Base-by-base conservation (phyloP, 1,140 invertebrate species). In the Papilio aristodemus region DNA sequence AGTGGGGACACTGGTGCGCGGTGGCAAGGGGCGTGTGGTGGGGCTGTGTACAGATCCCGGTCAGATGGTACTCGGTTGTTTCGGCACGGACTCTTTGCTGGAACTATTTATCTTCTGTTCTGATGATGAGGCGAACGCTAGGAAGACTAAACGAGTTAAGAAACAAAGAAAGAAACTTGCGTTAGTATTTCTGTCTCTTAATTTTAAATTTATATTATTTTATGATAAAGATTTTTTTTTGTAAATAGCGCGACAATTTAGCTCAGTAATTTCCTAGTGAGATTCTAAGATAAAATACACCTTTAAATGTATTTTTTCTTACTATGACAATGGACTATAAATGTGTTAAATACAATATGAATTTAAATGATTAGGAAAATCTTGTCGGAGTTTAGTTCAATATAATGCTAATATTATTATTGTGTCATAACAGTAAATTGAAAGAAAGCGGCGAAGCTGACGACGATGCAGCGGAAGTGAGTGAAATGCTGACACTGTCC, bases 71-170 rank as follows among this genome's bases (percentile, higher is more conserved):
- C 78, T 99, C 0, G 94, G 94, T 8, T 98, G 97, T 90, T 95
- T 98, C 87, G 97, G 97, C 4, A 95, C 93, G 25, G 96, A 98
- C 77, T 94, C 94, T 70, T 89, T 93, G 9, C 87, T 99, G 10
- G 98, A 99, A 91, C 85, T 98, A 37, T 99, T 98, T 86, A 92
- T 94, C 58, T 94, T 99, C 71, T 94, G 95, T 75, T 90, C 94
- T 0, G 93, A 96, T 13, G 94, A 95, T 43, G 95, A 98, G 85
- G 93, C 96, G 0, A 93, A 94, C 67, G 79, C 91, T 27, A 93
- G 94, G 74, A 91, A 95, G 70, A 90, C 91, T 10, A 99, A 98
- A 92, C 93, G 96, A 62, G 74, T 95, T 17, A 95, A 95, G 76
- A 98, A 98, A 91, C 92, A 94, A 72, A 92, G 83, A 89, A 94